A percentile compares a stretch with the other conserved stretches of the same genome.
These are phyloP conservation scores for Lithosia quadra DNA, from an alignment of 2,888 invertebrate genomes.

Conservation along the genomic window DNA sequence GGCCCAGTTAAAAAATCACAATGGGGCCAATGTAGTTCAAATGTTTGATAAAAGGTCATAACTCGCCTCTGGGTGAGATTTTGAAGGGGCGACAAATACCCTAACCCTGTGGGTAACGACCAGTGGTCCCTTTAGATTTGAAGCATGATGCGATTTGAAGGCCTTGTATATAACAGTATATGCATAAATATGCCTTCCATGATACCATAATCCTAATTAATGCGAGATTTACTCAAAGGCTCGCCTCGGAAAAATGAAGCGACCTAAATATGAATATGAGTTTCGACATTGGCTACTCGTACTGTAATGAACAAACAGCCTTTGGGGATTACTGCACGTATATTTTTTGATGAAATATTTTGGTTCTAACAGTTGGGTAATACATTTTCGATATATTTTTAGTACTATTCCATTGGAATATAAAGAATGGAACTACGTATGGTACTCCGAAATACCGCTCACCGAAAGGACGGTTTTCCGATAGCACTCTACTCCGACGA, in stretches of 20 bases:
- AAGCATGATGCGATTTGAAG: neutral
- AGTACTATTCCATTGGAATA: too few species aligned
- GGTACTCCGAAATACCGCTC: too few species aligned
- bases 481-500: too few species aligned
- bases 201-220: slow-evolving; percentile 9
- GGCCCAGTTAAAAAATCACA: too few species aligned
- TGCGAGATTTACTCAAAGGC: neutral
- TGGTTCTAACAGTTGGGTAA: neutral
- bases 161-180: neutral
- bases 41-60: too few species aligned
- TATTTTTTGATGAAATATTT: neutral
- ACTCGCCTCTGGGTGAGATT: too few species aligned
- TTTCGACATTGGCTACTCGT: neutral
- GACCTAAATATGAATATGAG: neutral
- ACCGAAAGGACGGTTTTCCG: too few species aligned
- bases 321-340: neutral
- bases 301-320: neutral
- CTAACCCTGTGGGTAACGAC: too few species aligned
- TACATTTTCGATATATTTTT: neutral
- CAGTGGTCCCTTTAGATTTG: too few species aligned
- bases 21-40: too few species aligned
- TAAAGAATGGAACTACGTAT: too few species aligned
- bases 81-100: too few species aligned
- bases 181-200: neutral
- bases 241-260: neutral